Conservation (phyloP, 2,113 vertebrate genomes). For the Eupsittula cactorum region DNA sequence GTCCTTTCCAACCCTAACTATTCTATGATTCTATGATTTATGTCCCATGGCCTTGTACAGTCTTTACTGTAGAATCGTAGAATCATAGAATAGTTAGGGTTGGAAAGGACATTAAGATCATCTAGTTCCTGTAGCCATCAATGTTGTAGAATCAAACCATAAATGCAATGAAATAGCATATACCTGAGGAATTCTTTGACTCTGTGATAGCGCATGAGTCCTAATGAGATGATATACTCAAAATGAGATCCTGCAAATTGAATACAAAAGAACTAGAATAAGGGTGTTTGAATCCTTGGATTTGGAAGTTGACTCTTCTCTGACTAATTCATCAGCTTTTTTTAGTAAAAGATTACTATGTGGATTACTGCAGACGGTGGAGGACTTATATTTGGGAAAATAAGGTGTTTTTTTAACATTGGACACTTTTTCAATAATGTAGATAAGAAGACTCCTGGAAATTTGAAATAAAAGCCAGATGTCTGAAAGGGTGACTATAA, state of each 20-base stretch:
- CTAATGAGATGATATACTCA: not conserved
- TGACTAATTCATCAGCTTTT: not conserved
- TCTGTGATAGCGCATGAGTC: not conserved
- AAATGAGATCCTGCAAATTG: not conserved
- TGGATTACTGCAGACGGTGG: not conserved
- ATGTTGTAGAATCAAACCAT: not conserved
- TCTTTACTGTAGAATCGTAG: not conserved
- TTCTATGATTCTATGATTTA: not conserved
- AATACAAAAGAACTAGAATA: not conserved
- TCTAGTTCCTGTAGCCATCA: not conserved
- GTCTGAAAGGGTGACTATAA: not conserved
- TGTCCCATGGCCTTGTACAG: not conserved
- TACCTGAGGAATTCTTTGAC: not conserved
- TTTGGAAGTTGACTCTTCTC: not conserved
- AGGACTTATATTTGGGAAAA: not conserved
- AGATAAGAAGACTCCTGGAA: not conserved
- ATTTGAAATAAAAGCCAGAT: not conserved
- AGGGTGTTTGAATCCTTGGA: not conserved
- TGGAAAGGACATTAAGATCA: too few species aligned
- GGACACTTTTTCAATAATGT: not conserved
- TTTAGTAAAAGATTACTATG: not conserved
- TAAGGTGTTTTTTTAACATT: fast-evolving
- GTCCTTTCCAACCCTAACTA: too few species aligned
- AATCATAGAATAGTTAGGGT: too few species aligned
- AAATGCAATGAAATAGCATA: not conserved